Percentiles rank a stretch among this genome's conserved stretches.
Conservation (phyloP, 2,888 invertebrate species). For the Seira ritae region DNA sequence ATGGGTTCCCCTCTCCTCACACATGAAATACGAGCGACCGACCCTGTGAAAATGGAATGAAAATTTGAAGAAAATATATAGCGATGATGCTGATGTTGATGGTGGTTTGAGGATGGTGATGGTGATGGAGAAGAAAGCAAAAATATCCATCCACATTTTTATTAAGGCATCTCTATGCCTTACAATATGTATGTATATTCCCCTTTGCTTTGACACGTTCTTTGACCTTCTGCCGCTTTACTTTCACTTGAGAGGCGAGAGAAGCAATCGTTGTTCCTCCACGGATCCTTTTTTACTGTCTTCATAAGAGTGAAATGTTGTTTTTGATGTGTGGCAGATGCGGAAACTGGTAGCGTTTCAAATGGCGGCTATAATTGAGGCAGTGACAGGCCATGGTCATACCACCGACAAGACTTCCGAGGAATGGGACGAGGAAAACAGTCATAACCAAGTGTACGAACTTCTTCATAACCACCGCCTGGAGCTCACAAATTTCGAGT, state of each 20-base stretch:
- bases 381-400: constrained; percentile 73
- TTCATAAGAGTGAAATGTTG: constrained; percentile 39
- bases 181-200: too few relatives aligned
- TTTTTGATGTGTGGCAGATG: constrained; percentile 73
- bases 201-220: too few relatives aligned
- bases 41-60: not conserved
- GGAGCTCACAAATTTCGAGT: constrained; percentile 74
- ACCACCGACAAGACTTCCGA: constrained; percentile 29
- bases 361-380: constrained; percentile 74
- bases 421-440: not conserved
- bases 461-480: constrained; percentile 70
- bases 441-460: constrained; percentile 40
- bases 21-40: not conserved
- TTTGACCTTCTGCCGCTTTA: too few relatives aligned
- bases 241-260: too few relatives aligned
- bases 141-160: not conserved
- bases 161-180: too few relatives aligned
- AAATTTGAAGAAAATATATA: not conserved
- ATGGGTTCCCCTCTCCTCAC: constrained; percentile 21
- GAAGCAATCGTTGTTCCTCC: too few relatives aligned
- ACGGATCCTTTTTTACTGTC: too few relatives aligned
- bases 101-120: not conserved
- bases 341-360: constrained; percentile 74
- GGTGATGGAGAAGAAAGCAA: not conserved
- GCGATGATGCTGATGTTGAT: not conserved